Evolutionary conservation across 2,797 vertebrate genomes (phyloP), one percentile per base, ranked within the genome.

Genomic region (Parauchenoglanis ngamensis): DNA sequence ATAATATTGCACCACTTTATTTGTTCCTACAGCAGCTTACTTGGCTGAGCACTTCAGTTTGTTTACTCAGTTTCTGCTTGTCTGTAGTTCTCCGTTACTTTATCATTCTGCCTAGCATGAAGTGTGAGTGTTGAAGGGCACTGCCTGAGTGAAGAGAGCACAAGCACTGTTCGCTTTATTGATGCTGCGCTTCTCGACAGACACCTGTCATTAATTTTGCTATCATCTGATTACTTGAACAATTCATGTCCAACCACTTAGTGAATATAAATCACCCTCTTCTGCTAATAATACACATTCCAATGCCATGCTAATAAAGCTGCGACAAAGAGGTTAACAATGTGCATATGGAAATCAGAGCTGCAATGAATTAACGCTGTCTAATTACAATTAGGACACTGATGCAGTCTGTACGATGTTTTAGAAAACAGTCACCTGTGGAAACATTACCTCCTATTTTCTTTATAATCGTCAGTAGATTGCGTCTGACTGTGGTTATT

Each of bases 181-280:
- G 73, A 88, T 86, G 52, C 54, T n/a, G 54, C 70, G 19, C 59
- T 67, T 73, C 59, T 17, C 57, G 57, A 87, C 56, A 61, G 87
- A 89, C 85, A 87, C 83, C 76, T 89, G 87, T 88, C 87, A 91
- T 88, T 89, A 91, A 90, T 89, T 89, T 87, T 73, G 56, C 67
- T 54, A 78, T 44, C 78, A 87, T 87, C 82, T 89, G 90, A 91
- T 90, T 87, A 87, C 83, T 70, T 81, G 79, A 67, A 61, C 80
- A 78, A 59, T 85, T 52, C 46, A 44, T 86, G 40, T 86, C 72
- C 84, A 79, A 73, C 59, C 46, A 77, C 86, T 61, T 84, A 52
- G 28, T n/a, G 81, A 87, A 88, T 85, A 89, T 84, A 85, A 88
- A 90, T 86, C 88, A 88, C 67, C 11, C 63, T 70, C 40, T 83